Base-by-base conservation (phyloP, 1,140 invertebrate species). In the Stegodyphus mimosarum region DNA sequence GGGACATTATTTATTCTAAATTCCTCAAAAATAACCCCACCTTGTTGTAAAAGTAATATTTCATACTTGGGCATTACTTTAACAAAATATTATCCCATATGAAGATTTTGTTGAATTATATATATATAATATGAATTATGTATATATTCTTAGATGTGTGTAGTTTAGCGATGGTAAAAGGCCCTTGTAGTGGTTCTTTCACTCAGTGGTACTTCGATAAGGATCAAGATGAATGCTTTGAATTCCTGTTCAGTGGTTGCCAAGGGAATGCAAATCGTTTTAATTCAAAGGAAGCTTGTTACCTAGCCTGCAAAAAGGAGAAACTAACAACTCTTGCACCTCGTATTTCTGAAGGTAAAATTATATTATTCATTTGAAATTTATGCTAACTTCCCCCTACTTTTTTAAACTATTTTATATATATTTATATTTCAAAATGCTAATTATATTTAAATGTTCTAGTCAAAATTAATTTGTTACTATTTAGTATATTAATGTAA, bases 251-350 rank as follows among this genome's bases (percentile, higher is more conserved):
- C 88, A 93, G 94, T 1, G 96, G 96, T 70, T 98, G 96, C 89
- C 93, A 93, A n/a, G 96, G 96, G 66, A 98, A 98, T 90, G 91
- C 92, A 77, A 98, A 99, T 90, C 94, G 95, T 88, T 99, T 97
- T 91, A 92, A 92, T 69, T 92, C 91, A 18, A 91, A 93, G 63
- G 93, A 95, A 64, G 93, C 96, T 88, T 98, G 97, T 91, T 92
- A 95, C 87, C 91, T 93, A 83, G 92, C 93, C 72, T 98, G 97
- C 90, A 92, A 92, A 7, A 90, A 92, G 63, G 92, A 76, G 9
- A 48, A 52, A 48, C 63, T 83, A 5, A 69, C 81, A 6, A 79
- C 84, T 49, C 33, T 33, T 1, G 70, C 84, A 6, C 75, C 77
- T 6, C 52, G 9, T 48, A 55, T 55, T 0, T 5, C 74, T 1